These are phyloP conservation scores for Copidosoma aretas DNA, from an alignment of 2,888 invertebrate genomes.

Conservation along the genomic window DNA sequence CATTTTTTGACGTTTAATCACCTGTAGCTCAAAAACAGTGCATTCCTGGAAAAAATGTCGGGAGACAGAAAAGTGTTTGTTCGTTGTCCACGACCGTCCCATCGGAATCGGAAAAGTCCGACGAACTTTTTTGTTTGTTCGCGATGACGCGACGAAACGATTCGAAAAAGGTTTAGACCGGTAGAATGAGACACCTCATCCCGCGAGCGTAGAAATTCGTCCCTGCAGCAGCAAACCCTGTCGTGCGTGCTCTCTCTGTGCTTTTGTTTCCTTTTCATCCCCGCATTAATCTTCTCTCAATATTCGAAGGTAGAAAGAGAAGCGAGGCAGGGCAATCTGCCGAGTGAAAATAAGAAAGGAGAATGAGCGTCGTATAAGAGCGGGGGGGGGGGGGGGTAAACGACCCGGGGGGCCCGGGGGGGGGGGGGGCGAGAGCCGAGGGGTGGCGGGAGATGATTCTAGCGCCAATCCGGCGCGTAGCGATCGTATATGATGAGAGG, in stretches of 20 bases:
- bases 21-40: no score
- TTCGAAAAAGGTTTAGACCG: no score
- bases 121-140: no score
- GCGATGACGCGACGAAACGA: no score
- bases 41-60: no score
- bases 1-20: no score
- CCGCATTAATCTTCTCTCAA: conserved; percentile 27
- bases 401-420: conserved; percentile 35
- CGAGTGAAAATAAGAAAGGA: conserved; percentile 21
- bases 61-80: no score
- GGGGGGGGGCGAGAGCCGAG: not conserved
- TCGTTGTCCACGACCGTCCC: no score
- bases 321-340: conserved; percentile 23
- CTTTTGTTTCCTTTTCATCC: conserved; percentile 1
- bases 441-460: conserved; percentile 16
- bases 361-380: not conserved
- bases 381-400: conserved; percentile 41
- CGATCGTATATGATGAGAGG: conserved; percentile 44
- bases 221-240: conserved; percentile 1
- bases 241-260: not conserved
- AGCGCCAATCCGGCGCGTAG: conserved; percentile 31
- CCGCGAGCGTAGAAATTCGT: no score
- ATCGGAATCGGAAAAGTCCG: no score
- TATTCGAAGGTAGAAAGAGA: conserved; percentile 26
- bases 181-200: no score